Conservation (phyloP, 2,113 vertebrate species). For the Cygnus atratus region DNA sequence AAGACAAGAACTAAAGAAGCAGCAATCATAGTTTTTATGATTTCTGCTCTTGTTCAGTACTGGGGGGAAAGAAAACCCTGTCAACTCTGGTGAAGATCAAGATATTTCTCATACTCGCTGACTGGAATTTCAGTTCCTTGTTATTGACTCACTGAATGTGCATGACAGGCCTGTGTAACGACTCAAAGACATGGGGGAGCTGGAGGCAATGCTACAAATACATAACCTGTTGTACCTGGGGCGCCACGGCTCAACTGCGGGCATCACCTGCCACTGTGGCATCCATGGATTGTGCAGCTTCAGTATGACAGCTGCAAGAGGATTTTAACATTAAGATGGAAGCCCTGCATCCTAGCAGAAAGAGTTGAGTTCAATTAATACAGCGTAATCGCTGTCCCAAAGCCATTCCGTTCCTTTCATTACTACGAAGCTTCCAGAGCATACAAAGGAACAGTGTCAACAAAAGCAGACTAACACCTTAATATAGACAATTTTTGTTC, state of each 20-base stretch:
- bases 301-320: not conserved
- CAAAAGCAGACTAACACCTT: not conserved
- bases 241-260: fast-evolving
- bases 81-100: not conserved
- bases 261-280: not conserved
- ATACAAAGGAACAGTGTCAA: not conserved
- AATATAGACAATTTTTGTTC: not conserved
- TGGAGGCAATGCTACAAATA: not conserved
- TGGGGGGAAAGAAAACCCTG: not conserved
- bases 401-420: not conserved
- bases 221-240: not conserved
- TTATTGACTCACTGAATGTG: not conserved
- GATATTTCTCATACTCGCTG: not conserved
- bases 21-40: not conserved
- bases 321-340: not conserved
- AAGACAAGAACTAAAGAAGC: not conserved
- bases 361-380: not conserved
- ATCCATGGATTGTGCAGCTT: fast-evolving
- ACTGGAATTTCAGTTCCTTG: not conserved
- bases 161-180: fast-evolving
- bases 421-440: not conserved
- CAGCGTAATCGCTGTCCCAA: not conserved
- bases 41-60: not conserved
- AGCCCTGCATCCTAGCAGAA: not conserved
- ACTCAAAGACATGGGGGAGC: not conserved